Percentiles rank a stretch among this genome's conserved stretches.
Evolutionary conservation across 2,888 invertebrate species (phyloP).

Genomic region (Dryococelus australis): DNA sequence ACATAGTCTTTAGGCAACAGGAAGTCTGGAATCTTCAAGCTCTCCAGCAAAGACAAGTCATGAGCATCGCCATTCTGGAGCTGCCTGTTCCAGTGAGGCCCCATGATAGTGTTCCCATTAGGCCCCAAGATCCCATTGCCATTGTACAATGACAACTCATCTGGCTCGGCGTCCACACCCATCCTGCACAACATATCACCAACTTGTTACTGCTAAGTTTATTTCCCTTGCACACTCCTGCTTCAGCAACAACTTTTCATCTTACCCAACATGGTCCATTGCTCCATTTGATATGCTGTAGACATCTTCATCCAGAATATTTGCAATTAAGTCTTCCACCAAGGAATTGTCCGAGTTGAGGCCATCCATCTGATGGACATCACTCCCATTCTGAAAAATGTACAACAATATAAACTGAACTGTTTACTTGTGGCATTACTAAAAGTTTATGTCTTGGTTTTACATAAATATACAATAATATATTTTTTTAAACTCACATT

Average conservation of each 20-base stretch:
- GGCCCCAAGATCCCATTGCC: conserved; percentile 31
- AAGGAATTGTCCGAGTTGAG: conserved; percentile 66
- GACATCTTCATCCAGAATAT: conserved; percentile 68
- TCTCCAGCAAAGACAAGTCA: conserved; percentile 32
- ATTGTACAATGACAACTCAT: conserved; percentile 37
- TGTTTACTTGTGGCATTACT: background rate
- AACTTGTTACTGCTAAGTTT: background rate
- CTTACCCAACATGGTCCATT: conserved; percentile 6
- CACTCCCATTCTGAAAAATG: conserved; percentile 41
- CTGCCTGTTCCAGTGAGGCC: conserved; percentile 36
- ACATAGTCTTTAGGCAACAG: conserved; percentile 36
- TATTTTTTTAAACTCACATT: too few species aligned
- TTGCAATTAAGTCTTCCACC: conserved; percentile 71
- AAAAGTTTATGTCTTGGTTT: too few species aligned
- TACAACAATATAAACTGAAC: background rate
- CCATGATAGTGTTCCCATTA: conserved; percentile 27
- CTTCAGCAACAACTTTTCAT: background rate
- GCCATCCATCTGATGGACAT: conserved; percentile 38
- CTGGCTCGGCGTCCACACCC: background rate
- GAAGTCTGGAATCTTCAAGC: conserved; percentile 39
- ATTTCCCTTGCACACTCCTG: background rate
- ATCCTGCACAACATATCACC: background rate
- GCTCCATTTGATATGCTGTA: conserved; percentile 47
- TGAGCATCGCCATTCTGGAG: conserved; percentile 35
- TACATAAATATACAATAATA: too few species aligned